Evolutionary conservation across 2,888 invertebrate species (phyloP), one percentile per base, ranked within the genome.

Genomic region (Tanypteryx hageni): DNA sequence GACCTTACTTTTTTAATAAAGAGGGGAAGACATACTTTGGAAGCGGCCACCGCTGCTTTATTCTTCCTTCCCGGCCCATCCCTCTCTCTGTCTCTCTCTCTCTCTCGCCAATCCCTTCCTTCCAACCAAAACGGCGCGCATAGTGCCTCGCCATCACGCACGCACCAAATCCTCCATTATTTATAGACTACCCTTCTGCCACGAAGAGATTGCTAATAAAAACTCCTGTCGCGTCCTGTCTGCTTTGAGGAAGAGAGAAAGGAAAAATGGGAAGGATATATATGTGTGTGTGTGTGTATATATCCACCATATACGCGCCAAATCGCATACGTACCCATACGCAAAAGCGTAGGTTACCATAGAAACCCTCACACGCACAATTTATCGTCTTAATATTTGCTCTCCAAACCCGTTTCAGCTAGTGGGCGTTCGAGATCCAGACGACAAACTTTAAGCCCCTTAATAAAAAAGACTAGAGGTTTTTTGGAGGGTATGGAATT

Each of bases 321-420:
- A 68, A 68, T 22, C 68, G 68, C 18, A 68, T 18, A 27, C 76
- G 13, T 22, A 18, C 76, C 22, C 76, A 22, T 4, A 76, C 9
- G 76, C 76, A 76, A 27, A 27, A 27, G 18, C 44, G 1, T 44
- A 3, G 3, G 44, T 44, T 44, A 1, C 44, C 44, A 5, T 44
- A 27, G 13, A 76, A 76, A 64, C 7, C 5, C 11, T 4, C 76
- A 27, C 76, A 11, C 76, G 10, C 18, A 76, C 27, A 76, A 76
- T 76, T 76, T 76, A 76, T 76, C 76, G 76, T 27, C 22, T 22
- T 76, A 76, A 76, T 76, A 76, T 76, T 76, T 76, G 76, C 76
- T 27, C 22, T 76, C 76, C 76, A 27, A 13, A n/a, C 22, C 76
- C 76, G 76, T 27, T 1, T 11, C n/a, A 22, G 76, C 13, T 68